A percentile compares a stretch with the other conserved stretches of the same genome.
These are phyloP conservation scores for Lepisosteus osseus DNA, from an alignment of 2,113 vertebrate genomes.

Conservation along the genomic window DNA sequence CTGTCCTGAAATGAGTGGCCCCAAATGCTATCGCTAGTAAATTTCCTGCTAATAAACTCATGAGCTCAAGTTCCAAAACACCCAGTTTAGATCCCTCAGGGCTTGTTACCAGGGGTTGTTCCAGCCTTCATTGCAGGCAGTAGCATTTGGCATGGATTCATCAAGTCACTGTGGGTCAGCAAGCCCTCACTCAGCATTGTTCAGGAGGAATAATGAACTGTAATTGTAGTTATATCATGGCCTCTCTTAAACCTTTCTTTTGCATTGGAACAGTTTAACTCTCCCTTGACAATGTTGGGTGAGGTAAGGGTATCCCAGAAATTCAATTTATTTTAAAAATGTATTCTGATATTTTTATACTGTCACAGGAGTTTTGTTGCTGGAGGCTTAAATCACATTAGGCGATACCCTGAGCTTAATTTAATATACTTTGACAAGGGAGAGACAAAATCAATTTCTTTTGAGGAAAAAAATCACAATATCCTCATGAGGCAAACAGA, in stretches of 20 bases:
- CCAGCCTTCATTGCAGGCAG: background rate
- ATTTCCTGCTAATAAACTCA: slow-evolving; percentile 6
- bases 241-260: background rate
- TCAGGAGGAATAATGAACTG: background rate
- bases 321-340: slow-evolving; percentile 2
- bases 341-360: background rate
- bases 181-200: slow-evolving; percentile 1
- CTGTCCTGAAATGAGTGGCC: slow-evolving; percentile 3
- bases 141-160: slow-evolving; percentile 3
- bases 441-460: no score
- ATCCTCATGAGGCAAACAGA: no score
- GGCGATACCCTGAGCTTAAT: no score
- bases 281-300: slow-evolving; percentile 2
- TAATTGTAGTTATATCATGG: slow-evolving; percentile 5
- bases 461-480: no score
- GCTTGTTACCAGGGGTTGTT: slow-evolving; percentile 3
- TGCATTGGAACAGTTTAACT: background rate
- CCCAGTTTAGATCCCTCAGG: background rate
- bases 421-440: no score
- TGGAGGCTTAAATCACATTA: no score
- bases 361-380: no score
- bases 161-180: background rate
- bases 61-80: background rate
- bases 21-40: background rate
- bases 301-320: background rate